Evolutionary conservation across 2,113 vertebrate genomes (phyloP).

Genomic region (Athene cunicularia): DNA sequence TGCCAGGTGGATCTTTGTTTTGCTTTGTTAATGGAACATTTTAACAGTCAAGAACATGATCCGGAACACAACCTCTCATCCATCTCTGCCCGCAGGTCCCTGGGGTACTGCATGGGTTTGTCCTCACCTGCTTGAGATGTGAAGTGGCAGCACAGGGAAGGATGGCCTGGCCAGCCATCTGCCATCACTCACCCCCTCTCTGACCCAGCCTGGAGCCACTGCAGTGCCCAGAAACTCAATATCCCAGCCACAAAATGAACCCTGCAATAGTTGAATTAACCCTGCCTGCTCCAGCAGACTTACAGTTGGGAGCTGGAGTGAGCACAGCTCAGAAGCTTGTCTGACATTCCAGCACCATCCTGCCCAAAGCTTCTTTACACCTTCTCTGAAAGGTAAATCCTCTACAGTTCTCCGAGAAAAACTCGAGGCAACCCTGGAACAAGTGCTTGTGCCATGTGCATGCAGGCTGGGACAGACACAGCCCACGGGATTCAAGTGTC

Average conservation of each 20-base stretch:
- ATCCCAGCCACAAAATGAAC: background rate
- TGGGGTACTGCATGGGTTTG: background rate
- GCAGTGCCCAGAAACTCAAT: background rate
- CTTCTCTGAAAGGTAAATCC: background rate
- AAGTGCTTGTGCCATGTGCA: rapidly evolving
- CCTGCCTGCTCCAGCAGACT: background rate
- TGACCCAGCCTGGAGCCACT: background rate
- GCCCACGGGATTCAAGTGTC: background rate
- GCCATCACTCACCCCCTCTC: background rate
- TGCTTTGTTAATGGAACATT: background rate
- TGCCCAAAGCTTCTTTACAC: background rate
- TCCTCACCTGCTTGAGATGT: background rate
- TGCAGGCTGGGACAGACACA: background rate
- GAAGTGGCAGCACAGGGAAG: background rate
- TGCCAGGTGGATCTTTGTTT: background rate
- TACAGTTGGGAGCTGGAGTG: background rate
- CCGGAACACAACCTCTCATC: background rate
- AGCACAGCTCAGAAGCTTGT: background rate
- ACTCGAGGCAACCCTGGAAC: background rate
- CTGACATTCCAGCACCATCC: background rate
- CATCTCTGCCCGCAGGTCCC: background rate
- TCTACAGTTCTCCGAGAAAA: background rate
- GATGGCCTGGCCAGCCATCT: background rate
- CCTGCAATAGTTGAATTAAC: too few relatives aligned
- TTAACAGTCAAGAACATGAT: background rate